Conservation (phyloP, 92 coral and sea anemone species). For the Scolanthus callimorphus region DNA sequence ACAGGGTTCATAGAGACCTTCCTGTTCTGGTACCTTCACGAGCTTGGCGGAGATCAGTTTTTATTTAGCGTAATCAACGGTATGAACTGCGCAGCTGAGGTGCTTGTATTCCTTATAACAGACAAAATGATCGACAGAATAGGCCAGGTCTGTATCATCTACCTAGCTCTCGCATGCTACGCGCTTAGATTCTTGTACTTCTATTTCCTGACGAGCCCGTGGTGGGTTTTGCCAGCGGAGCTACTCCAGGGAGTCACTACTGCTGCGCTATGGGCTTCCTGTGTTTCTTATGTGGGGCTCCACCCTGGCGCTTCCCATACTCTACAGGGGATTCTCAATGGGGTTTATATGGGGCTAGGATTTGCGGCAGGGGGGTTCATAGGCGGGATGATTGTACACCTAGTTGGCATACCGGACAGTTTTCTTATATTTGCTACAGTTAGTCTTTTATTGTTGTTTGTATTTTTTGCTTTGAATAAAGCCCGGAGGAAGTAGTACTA, state of each 20-base stretch:
- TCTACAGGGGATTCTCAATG: constrained; percentile 85
- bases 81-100: constrained; percentile 88
- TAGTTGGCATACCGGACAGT: constrained; percentile 67
- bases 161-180: constrained; percentile 74
- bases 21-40: constrained; percentile 93
- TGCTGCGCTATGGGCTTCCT: constrained; percentile 97
- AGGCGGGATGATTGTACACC: constrained; percentile 88
- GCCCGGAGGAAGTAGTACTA: no score
- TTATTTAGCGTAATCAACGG: constrained; percentile 85
- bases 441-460: constrained; percentile 49
- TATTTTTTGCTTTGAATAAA: constrained; percentile 48
- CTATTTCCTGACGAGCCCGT: constrained; percentile 72
- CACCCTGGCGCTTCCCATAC: constrained; percentile 87
- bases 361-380: constrained; percentile 88
- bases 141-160: constrained; percentile 83
- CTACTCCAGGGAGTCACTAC: constrained; percentile 93
- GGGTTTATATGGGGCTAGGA: constrained; percentile 95
- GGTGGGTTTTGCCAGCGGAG: constrained; percentile 95
- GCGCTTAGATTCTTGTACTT: constrained; percentile 74
- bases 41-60: constrained; percentile 87
- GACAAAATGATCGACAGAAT: constrained; percentile 62
- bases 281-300: constrained; percentile 90
- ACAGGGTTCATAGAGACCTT: constrained; percentile 96
- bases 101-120: constrained; percentile 66
- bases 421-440: constrained; percentile 66